These are phyloP conservation scores for Seriola aureovittata DNA, from an alignment of 2,113 vertebrate species.

Conservation along the genomic window DNA sequence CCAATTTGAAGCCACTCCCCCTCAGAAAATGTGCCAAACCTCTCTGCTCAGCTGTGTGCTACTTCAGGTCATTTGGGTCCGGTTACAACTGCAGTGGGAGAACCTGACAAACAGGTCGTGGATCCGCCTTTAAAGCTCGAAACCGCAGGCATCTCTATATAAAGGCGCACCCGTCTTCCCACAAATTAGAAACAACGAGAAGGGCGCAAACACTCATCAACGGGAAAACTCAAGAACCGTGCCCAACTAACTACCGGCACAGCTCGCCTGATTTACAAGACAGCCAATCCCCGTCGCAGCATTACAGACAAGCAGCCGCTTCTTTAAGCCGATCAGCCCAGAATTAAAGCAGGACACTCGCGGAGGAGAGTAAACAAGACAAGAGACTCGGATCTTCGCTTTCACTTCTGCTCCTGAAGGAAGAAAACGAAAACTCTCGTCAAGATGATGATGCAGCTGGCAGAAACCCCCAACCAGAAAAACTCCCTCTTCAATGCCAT, in stretches of 20 bases:
- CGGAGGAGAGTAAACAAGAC: conserved; percentile 11
- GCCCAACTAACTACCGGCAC: neutral
- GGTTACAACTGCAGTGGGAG: conserved; percentile 44
- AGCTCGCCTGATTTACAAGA: conserved; percentile 27
- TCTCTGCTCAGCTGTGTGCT: conserved; percentile 37
- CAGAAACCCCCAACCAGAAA: conserved; percentile 91
- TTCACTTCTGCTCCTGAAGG: neutral
- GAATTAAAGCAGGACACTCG: conserved; percentile 41
- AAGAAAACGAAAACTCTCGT: neutral
- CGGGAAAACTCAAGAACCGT: conserved; percentile 6
- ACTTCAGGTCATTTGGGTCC: conserved; percentile 68
- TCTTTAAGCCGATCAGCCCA: conserved; percentile 60
- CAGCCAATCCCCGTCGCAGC: conserved; percentile 51
- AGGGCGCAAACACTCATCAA: neutral
- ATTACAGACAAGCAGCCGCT: conserved; percentile 24
- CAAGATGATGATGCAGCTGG: conserved; percentile 89
- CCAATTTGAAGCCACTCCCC: conserved; percentile 50
- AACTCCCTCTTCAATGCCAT: conserved; percentile 97
- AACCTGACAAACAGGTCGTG: conserved; percentile 77
- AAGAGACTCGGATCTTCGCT: neutral
- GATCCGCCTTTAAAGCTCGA: conserved; percentile 63
- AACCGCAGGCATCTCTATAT: conserved; percentile 37
- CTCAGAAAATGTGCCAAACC: neutral
- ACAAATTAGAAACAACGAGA: conserved; percentile 9
- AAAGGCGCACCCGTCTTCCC: neutral